Base-by-base conservation (phyloP, 2,113 vertebrate genomes). In the Apus apus region DNA sequence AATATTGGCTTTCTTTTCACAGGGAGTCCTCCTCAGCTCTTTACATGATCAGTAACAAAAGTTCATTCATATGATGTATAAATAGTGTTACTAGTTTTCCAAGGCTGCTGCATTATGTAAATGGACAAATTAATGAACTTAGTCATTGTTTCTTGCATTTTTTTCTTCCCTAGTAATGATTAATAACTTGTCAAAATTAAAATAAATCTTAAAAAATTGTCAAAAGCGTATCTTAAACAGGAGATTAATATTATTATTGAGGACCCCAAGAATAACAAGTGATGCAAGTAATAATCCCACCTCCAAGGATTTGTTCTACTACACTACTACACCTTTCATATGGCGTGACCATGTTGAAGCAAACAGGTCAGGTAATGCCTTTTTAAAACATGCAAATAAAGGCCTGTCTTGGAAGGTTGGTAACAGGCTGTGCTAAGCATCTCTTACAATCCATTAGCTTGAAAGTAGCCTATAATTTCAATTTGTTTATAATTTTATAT, bases 141-240 rank as follows among this genome's bases (percentile, higher is more conserved):
- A 25, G 34, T 66, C 60, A 89, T 34, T 36, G 72, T 54, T 89
- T 94, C 72, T 60, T 87, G 30, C 50, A 65, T 70, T 74, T 61
- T 71, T 54, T 26, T 81, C 8, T 38, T 68, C 46, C 20, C 45
- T n/a, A 8, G 48, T 38, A 94, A 92, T 83, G 86, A 95, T 84
- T 68, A 96, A 87, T 79, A 78, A 88, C 74, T 86, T 91, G 40
- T 91, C 85, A 93, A 94, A 87, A 65, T 40, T 76, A 67, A 80
- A 91, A 48, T 43, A 86, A 18, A 18, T 46, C 15, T 45, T 13
- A 16, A 46, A 46, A 18, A 18, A 18, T 75, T 87, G 64, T 78
- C 87, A 78, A 85, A 97, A 93, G 18, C 1, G 2, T 78, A 76
- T 90, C 74, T 87, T 53, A 56, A 60, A 90, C n/a, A 95, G 57